Evolutionary conservation across 2,797 vertebrate genomes (phyloP), one percentile per base, ranked within the genome.

Genomic region (Eulemur rubriventer): DNA sequence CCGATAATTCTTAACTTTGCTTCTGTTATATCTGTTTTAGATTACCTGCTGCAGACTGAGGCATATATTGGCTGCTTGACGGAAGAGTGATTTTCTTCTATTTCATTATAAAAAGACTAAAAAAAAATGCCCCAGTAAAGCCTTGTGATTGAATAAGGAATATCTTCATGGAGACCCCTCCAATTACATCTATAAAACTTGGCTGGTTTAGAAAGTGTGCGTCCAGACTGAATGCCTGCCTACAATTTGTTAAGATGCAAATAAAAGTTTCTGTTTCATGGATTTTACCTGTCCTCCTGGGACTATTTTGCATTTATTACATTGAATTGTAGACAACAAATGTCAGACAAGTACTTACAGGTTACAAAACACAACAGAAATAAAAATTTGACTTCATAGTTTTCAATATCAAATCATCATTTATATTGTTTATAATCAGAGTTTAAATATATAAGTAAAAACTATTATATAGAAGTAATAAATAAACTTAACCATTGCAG

Each of bases 171-270:
- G 52, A 30, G 7, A 73, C 30, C 1, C 18, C 1, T 78, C 33
- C 6, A 28, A 14, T 38, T 93, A 38, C 13, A n/a, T 43, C 38
- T 78, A 9, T 50, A 72, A 52, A 80, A 73, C n/a, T 75, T 43
- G 38, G 33, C n/a, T 55, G 33, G 2, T 48, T 57, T 78, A 61
- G 20, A 80, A 41, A 72, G 80, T 46, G 7, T 6, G 4, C 73
- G 9, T 50, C 12, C 43, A 82, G 26, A 24, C 18, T n/a, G 30
- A 67, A 78, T 72, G 41, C 11, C 13, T 43, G 13, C 1, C 7
- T 63, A 9, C 3, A 26, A 63, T 97, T 96, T 96, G 94, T 89
- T 94, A 93, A 89, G 10, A 97, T 89, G 94, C 70, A 97, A 97
- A 97, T 95, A 18, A 63, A 85, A 43, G 35, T 84, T 96, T 89